Conservation (phyloP, 2,113 vertebrate genomes). For the Oreamnos americanus region DNA sequence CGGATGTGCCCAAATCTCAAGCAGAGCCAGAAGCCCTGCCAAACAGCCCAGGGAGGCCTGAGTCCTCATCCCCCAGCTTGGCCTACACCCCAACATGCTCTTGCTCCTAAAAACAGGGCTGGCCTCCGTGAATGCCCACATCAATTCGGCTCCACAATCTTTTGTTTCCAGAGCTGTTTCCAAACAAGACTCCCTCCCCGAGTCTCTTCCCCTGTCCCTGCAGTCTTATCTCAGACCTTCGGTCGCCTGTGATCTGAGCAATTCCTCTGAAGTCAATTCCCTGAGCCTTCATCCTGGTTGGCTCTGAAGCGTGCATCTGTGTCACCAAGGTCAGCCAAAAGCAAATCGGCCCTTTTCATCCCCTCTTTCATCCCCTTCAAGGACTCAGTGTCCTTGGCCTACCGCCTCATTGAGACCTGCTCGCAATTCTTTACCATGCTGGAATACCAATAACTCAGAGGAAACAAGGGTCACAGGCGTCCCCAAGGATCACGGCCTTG, state of each 20-base stretch:
- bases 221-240: not conserved
- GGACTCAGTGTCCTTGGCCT: not conserved
- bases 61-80: not conserved
- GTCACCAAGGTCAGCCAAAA: not conserved
- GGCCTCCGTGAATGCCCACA: rapidly evolving
- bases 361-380: not conserved
- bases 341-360: not conserved
- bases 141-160: not conserved
- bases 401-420: not conserved
- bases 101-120: not conserved
- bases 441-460: not conserved
- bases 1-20: not conserved
- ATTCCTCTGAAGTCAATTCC: not conserved
- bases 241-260: not conserved
- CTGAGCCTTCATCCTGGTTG: not conserved
- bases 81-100: not conserved
- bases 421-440: rapidly evolving
- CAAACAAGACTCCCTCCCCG: not conserved
- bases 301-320: not conserved
- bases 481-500: not conserved
- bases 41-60: not conserved
- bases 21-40: rapidly evolving
- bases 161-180: not conserved
- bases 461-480: not conserved
- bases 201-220: not conserved